These are phyloP conservation scores for Deroptyus accipitrinus DNA, from an alignment of 2,113 vertebrate genomes.

Conservation along the genomic window DNA sequence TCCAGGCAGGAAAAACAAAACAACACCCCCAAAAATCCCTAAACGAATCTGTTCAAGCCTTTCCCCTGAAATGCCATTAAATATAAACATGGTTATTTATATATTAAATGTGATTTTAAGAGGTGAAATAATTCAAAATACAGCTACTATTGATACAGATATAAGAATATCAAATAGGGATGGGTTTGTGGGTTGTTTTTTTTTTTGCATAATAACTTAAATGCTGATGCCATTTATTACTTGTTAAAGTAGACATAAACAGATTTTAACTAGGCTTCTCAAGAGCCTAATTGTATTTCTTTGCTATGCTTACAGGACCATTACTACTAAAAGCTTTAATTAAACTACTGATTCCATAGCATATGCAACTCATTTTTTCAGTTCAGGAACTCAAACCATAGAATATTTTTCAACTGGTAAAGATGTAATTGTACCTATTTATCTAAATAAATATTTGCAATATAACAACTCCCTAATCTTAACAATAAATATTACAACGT, in stretches of 20 bases:
- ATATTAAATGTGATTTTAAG: neutral
- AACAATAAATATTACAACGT: neutral
- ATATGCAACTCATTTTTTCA: neutral
- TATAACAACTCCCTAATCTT: neutral
- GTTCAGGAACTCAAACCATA: neutral
- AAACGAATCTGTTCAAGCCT: neutral
- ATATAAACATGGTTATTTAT: neutral
- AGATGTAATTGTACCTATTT: neutral
- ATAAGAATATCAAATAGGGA: neutral
- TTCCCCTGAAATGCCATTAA: neutral
- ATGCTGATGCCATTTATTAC: neutral
- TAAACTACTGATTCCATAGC: neutral
- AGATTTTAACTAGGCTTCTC: neutral
- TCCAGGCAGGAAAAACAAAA: neutral
- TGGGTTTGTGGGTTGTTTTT: rapidly evolving
- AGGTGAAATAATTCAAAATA: neutral
- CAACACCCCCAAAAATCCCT: rapidly evolving
- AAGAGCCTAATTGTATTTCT: neutral
- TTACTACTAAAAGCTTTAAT: neutral
- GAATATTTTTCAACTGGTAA: neutral
- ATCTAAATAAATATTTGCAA: neutral
- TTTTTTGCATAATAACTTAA: neutral
- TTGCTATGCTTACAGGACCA: neutral
- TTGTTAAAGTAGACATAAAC: neutral
- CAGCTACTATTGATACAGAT: neutral